Conservation (phyloP, 1,140 invertebrate species). For the Drosophila sp. region DNA sequence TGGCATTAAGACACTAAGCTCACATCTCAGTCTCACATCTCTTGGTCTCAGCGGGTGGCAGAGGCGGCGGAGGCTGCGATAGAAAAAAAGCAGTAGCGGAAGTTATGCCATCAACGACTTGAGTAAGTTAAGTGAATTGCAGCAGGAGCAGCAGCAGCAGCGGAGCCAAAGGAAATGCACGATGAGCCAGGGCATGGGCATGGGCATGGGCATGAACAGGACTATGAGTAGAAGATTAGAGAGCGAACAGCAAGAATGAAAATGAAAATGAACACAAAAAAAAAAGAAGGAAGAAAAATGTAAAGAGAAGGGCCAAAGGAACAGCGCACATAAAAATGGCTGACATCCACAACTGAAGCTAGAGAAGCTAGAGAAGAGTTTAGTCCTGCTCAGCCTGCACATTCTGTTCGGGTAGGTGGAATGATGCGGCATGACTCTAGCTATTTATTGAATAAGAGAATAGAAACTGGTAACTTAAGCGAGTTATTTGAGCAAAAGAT, state of each 20-base stretch:
- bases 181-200: conserved; percentile 29
- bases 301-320: not conserved
- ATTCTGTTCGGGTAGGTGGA: conserved; percentile 7
- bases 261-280: conserved; percentile 12
- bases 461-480: conserved; percentile 11
- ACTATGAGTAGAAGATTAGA: conserved; percentile 20
- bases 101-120: conserved; percentile 79
- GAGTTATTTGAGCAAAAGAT: conserved; percentile 4
- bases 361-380: not conserved
- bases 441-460: conserved; percentile 12
- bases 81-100: conserved; percentile 44
- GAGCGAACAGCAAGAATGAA: conserved; percentile 9
- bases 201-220: conserved; percentile 16
- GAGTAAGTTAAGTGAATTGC: conserved; percentile 80
- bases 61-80: conserved; percentile 15
- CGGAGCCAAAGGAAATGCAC: conserved; percentile 56
- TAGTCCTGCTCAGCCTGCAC: not conserved
- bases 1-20: conserved; percentile 74
- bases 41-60: conserved; percentile 14
- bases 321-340: conserved; percentile 1
- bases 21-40: conserved; percentile 30
- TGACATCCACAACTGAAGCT: not conserved
- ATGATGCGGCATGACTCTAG: conserved; percentile 10
- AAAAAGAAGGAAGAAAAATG: not conserved
- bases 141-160: conserved; percentile 37